Conservation (phyloP, 2,797 vertebrate species). For the Carapus acus region DNA sequence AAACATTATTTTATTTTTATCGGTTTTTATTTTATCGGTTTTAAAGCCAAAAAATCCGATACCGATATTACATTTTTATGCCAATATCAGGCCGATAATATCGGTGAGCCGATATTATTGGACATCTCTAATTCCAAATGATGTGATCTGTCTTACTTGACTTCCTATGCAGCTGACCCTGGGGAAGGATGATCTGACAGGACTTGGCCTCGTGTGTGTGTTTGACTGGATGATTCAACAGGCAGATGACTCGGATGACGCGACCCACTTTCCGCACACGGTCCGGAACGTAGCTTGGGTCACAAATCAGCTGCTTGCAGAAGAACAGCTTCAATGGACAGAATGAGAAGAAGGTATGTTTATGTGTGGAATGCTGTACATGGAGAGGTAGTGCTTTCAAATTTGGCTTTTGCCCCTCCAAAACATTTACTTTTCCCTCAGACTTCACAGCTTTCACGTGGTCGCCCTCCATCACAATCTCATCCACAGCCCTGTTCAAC, state of each 20-base stretch:
- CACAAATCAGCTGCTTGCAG: conserved; percentile 79
- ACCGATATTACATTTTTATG: too few species aligned
- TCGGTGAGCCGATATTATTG: too few species aligned
- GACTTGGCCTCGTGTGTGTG: conserved; percentile 73
- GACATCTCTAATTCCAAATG: too few species aligned
- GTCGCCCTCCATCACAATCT: conserved; percentile 72
- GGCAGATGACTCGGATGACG: conserved; percentile 72
- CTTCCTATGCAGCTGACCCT: conserved; percentile 70
- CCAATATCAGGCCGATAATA: too few species aligned
- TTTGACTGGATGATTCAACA: conserved; percentile 76
- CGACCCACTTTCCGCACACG: conserved; percentile 70
- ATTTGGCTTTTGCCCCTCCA: neutral
- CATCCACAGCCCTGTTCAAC: conserved; percentile 68
- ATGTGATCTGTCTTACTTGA: conserved; percentile 73
- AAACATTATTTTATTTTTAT: too few species aligned
- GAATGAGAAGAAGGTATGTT: conserved; percentile 1
- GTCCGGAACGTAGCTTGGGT: conserved; percentile 68
- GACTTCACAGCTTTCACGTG: conserved; percentile 72
- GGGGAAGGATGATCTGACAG: conserved; percentile 77
- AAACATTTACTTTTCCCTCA: conserved; percentile 64
- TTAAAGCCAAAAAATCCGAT: too few species aligned
- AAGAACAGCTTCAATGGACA: conserved; percentile 58
- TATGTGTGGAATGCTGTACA: neutral
- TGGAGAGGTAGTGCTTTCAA: too few species aligned
- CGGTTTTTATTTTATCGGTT: too few species aligned